phyloP scores from a whole-genome alignment of 2,888 invertebrate genomes.

The Apamea crenata region DNA sequence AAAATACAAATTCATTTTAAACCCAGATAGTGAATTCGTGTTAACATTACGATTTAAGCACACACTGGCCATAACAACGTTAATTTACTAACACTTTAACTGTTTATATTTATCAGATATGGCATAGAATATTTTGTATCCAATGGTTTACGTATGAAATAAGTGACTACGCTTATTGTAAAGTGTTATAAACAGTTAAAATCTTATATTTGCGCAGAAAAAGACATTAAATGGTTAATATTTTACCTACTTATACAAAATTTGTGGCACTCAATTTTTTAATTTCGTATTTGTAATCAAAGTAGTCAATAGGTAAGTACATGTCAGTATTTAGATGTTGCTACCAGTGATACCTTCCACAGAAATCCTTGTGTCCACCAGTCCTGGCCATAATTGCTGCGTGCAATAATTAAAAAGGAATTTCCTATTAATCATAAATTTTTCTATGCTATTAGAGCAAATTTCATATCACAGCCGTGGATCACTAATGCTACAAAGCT shows the following conservation, averaged over 20 bases:
- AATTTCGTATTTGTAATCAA: constrained; percentile 64
- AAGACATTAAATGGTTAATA: constrained; percentile 34
- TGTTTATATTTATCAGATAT: constrained; percentile 34
- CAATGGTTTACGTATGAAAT: constrained; percentile 21
- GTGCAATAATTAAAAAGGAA: constrained; percentile 86
- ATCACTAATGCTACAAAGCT: constrained; percentile 85
- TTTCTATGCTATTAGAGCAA: constrained; percentile 80
- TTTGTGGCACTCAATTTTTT: constrained; percentile 68
- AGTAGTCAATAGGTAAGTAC: constrained; percentile 37
- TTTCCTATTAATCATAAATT: constrained; percentile 79
- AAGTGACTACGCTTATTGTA: neutral
- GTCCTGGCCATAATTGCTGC: constrained; percentile 90
- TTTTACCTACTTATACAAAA: constrained; percentile 46
- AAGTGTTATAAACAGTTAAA: constrained; percentile 54
- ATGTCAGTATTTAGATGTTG: constrained; percentile 84
- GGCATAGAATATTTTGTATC: constrained; percentile 22
- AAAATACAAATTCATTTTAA: constrained; percentile 53
- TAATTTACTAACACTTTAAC: constrained; percentile 47
- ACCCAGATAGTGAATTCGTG: constrained; percentile 39
- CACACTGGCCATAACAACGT: constrained; percentile 56
- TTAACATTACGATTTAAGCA: constrained; percentile 53
- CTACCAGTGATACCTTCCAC: constrained; percentile 92
- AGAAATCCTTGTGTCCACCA: constrained; percentile 91
- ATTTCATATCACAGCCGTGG: constrained; percentile 88
- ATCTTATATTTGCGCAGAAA: constrained; percentile 44